Evolutionary conservation across 2,797 vertebrate species (phyloP).

Genomic region (Rhinichthys osculus): DNA sequence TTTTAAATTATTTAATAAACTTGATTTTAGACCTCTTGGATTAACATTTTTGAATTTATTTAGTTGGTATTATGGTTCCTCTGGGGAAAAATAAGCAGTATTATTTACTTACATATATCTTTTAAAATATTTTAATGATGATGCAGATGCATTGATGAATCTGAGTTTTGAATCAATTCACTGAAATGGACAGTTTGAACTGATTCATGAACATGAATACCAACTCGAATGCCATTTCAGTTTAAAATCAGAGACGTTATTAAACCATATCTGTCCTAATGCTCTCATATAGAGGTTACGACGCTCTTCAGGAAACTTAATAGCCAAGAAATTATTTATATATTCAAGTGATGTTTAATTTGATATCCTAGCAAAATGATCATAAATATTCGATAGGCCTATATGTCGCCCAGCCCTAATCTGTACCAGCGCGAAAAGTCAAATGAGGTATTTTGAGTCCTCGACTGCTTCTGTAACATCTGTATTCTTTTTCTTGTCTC

Average conservation of each 20-base stretch:
- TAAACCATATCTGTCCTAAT: neutral
- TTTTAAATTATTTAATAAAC: neutral
- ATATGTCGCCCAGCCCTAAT: neutral
- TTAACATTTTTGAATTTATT: neutral
- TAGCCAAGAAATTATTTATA: neutral
- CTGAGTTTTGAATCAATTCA: neutral
- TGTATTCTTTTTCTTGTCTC: slow-evolving; percentile 61
- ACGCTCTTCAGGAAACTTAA: neutral
- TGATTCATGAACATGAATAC: neutral
- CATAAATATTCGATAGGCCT: neutral
- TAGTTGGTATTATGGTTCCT: neutral
- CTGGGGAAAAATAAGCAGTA: neutral
- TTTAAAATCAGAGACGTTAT: neutral
- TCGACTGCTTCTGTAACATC: slow-evolving; percentile 56
- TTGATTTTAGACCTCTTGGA: neutral
- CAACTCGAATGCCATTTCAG: neutral
- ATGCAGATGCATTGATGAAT: neutral
- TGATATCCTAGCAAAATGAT: neutral
- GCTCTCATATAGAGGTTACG: neutral
- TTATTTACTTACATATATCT: neutral
- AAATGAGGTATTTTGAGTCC: slow-evolving; percentile 46
- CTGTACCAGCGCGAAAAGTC: neutral
- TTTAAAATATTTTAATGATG: neutral
- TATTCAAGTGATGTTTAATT: slow-evolving; percentile 15
- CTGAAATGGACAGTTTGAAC: neutral